A percentile compares a stretch with the other conserved stretches of the same genome.
phyloP scores from a whole-genome alignment of 1,140 invertebrate species.

The Hetaerina americana region DNA sequence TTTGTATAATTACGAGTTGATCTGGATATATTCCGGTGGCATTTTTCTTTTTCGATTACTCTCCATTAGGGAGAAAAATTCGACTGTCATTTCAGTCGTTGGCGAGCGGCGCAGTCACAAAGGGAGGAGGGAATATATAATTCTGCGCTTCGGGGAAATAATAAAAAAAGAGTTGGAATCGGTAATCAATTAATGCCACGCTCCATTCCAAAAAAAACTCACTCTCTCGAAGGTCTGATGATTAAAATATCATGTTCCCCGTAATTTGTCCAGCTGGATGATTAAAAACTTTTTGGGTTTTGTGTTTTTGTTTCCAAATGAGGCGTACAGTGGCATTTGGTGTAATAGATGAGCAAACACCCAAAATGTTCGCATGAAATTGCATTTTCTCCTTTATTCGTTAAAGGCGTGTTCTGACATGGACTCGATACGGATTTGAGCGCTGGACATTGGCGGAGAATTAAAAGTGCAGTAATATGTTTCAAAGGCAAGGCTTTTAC shows the following conservation, averaged over 20 bases:
- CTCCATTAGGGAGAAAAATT: not conserved
- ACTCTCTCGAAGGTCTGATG: not conserved
- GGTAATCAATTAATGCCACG: not conserved
- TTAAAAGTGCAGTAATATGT: too few relatives aligned
- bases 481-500: too few relatives aligned
- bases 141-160: not conserved
- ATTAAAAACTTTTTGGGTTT: too few relatives aligned
- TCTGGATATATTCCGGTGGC: not conserved
- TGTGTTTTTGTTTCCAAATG: not conserved
- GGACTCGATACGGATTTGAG: too few relatives aligned
- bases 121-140: not conserved
- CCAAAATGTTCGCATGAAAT: too few relatives aligned
- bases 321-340: too few relatives aligned
- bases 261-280: not conserved
- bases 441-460: too few relatives aligned
- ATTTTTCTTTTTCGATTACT: slow-evolving; percentile 1
- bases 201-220: not conserved
- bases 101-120: not conserved
- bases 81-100: not conserved
- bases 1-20: not conserved
- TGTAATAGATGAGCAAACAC: too few relatives aligned
- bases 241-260: not conserved
- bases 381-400: too few relatives aligned
- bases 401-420: too few relatives aligned
- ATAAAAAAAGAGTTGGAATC: not conserved